Percentiles rank a stretch among this genome's conserved stretches.
These are phyloP conservation scores for Hozukius guyotensis DNA, from an alignment of 2,797 vertebrate genomes.

Conservation along the genomic window DNA sequence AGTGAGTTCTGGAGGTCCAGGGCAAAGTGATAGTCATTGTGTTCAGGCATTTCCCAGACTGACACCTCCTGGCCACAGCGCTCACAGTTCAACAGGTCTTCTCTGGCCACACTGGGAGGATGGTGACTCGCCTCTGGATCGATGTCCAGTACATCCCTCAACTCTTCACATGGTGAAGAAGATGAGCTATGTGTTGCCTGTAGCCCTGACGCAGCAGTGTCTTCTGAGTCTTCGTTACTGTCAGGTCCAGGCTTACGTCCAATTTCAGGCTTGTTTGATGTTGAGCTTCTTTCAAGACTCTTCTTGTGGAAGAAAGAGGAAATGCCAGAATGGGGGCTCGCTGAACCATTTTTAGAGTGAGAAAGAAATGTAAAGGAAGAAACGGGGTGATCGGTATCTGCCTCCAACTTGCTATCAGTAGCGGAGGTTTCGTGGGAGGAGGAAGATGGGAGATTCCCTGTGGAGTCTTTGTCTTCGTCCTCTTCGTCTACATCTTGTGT, in stretches of 20 bases:
- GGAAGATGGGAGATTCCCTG: not conserved
- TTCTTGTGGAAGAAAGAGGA: constrained; percentile 81
- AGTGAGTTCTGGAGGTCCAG: constrained; percentile 92
- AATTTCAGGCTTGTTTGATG: not conserved
- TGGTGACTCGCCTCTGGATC: not conserved
- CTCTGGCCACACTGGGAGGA: constrained; percentile 29
- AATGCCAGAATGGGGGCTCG: constrained; percentile 32
- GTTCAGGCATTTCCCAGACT: constrained; percentile 94
- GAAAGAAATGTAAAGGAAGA: not conserved
- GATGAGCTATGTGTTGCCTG: not conserved
- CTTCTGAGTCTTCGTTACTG: not conserved
- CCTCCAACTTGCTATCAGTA: constrained; percentile 3
- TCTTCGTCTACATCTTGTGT: constrained; percentile 20
- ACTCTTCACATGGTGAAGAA: constrained; percentile 1
- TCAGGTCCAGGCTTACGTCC: not conserved
- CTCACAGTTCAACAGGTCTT: constrained; percentile 87
- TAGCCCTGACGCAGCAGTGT: not conserved
- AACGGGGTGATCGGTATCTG: not conserved
- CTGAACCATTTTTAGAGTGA: constrained; percentile 7
- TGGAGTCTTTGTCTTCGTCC: constrained; percentile 6
- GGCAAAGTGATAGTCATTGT: constrained; percentile 94
- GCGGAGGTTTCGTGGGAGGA: constrained; percentile 1
- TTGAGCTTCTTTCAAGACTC: constrained; percentile 52
- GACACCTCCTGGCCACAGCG: constrained; percentile 86
- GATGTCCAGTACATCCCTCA: not conserved